A percentile compares a stretch with the other conserved stretches of the same genome.
These are phyloP conservation scores for Glaucidium brasilianum DNA, from an alignment of 2,113 vertebrate species.

Conservation along the genomic window DNA sequence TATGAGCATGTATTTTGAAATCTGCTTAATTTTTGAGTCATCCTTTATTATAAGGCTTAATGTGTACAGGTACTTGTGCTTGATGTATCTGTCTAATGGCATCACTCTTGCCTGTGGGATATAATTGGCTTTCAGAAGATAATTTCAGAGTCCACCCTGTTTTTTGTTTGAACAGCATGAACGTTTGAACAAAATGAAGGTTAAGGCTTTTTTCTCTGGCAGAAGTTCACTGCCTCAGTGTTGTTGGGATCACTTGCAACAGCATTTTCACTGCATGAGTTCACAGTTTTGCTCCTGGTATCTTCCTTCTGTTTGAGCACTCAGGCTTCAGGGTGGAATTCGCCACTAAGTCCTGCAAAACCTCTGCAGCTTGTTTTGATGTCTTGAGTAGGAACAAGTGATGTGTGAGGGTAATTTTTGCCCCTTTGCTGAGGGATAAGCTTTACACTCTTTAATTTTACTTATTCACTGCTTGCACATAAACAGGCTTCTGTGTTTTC, in stretches of 20 bases:
- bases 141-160: constrained; percentile 46
- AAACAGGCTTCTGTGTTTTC: background rate
- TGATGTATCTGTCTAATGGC: constrained; percentile 43
- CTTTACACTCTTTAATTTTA: background rate
- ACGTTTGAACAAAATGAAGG: constrained; percentile 11
- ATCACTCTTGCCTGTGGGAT: constrained; percentile 54
- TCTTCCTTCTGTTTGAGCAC: background rate
- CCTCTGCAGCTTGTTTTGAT: background rate
- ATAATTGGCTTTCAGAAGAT: constrained; percentile 52
- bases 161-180: constrained; percentile 41
- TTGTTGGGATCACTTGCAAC: background rate
- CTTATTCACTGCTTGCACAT: background rate
- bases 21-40: constrained; percentile 56
- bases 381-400: background rate
- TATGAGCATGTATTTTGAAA: constrained; percentile 26
- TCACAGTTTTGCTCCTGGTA: constrained; percentile 2
- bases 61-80: constrained; percentile 21
- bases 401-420: background rate
- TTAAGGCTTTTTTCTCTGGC: constrained; percentile 15
- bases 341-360: background rate
- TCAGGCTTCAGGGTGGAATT: background rate
- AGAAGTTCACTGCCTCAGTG: background rate
- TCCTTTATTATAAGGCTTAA: constrained; percentile 43
- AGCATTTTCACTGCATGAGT: constrained; percentile 26
- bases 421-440: background rate